Evolutionary conservation across 2,113 vertebrate genomes (phyloP).

Genomic region (Felis catus): F.catus_Fca126_mat1.0 CM031421.1:944501-945000

Average conservation of each 20-base stretch:
- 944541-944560: neutral
- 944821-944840: neutral
- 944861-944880: neutral
- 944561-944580: neutral
- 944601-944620: neutral
- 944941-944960: neutral
- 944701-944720: neutral
- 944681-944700: neutral
- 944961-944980: neutral
- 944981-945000: neutral
- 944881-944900: neutral
- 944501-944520: conserved; percentile 67
- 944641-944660: neutral
- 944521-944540: conserved; percentile 46
- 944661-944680: neutral
- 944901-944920: neutral
- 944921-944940: neutral
- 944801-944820: neutral
- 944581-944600: neutral
- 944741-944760: neutral
- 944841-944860: neutral
- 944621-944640: neutral
- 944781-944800: neutral
- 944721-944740: neutral
- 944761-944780: neutral